Evolutionary conservation across 2,797 vertebrate genomes (phyloP).

Genomic region (Fratercula arctica): DNA sequence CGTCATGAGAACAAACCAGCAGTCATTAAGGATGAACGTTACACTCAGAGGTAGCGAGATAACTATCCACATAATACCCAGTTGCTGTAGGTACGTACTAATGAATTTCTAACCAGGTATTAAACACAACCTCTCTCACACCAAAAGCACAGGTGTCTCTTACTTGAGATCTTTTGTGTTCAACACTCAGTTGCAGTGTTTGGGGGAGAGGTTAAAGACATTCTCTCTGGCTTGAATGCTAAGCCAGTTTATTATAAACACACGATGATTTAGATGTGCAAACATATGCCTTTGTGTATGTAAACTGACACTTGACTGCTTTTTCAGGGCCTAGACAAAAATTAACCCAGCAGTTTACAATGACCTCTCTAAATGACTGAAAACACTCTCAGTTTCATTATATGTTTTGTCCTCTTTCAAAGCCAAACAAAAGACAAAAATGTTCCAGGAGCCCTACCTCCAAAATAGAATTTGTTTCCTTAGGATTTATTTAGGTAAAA

Average conservation of each 20-base stretch:
- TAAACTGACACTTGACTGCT: not conserved
- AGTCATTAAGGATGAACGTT: not conserved
- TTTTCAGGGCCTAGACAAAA: slow-evolving; percentile 33
- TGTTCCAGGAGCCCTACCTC: not conserved
- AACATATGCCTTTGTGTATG: not conserved
- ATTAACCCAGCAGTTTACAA: slow-evolving; percentile 35
- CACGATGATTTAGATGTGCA: not conserved
- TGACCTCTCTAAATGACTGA: not conserved
- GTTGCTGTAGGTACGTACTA: not conserved
- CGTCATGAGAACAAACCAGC: not conserved
- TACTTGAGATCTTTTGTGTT: not conserved
- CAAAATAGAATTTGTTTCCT: not conserved
- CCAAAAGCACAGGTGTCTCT: not conserved
- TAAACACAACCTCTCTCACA: not conserved
- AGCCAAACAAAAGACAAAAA: not conserved
- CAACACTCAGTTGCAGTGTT: not conserved
- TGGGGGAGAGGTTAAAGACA: not conserved
- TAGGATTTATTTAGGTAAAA: not conserved
- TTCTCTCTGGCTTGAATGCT: not conserved
- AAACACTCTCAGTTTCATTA: not conserved
- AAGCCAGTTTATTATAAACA: not conserved
- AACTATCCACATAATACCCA: not conserved
- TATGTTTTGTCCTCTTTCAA: not conserved
- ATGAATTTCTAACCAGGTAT: not conserved
- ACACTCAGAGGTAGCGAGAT: not conserved